Percentiles rank a stretch among this genome's conserved stretches.
Evolutionary conservation across 2,113 vertebrate genomes (phyloP).

Genomic region (Eretmochelys imbricata): DNA sequence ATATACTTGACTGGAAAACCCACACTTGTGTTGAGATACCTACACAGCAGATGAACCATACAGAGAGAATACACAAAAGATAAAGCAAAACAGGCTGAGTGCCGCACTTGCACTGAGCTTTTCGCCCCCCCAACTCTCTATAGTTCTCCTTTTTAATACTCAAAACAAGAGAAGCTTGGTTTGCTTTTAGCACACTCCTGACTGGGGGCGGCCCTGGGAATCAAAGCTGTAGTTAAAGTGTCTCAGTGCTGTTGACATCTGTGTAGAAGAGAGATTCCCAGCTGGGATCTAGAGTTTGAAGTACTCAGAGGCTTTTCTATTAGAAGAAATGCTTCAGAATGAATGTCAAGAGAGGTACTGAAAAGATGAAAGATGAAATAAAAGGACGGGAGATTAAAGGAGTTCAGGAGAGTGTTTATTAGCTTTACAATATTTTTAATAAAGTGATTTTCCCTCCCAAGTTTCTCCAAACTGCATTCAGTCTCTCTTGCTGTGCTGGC

Average conservation of each 20-base stretch:
- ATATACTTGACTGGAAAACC: background rate
- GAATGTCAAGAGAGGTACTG: background rate
- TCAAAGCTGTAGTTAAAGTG: background rate
- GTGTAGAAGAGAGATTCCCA: background rate
- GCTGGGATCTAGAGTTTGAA: background rate
- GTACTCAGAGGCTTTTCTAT: background rate
- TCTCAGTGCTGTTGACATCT: background rate
- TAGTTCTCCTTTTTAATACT: background rate
- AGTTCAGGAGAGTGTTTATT: background rate
- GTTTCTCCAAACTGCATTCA: background rate
- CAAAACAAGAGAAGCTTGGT: background rate
- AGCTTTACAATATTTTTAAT: background rate
- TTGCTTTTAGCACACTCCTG: background rate
- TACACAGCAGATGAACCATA: background rate
- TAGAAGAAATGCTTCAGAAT: background rate
- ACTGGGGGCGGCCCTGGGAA: too few species aligned
- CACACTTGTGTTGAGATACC: fast-evolving
- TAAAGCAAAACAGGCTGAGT: background rate
- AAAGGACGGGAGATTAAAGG: background rate
- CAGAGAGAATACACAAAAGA: fast-evolving
- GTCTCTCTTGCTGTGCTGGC: background rate
- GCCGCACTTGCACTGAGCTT: background rate
- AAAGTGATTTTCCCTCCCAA: background rate
- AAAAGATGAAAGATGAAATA: background rate
- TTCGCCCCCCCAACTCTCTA: background rate